Evolutionary conservation across 2,797 vertebrate genomes (phyloP).

Genomic region (Crenuchus spilurus): DNA sequence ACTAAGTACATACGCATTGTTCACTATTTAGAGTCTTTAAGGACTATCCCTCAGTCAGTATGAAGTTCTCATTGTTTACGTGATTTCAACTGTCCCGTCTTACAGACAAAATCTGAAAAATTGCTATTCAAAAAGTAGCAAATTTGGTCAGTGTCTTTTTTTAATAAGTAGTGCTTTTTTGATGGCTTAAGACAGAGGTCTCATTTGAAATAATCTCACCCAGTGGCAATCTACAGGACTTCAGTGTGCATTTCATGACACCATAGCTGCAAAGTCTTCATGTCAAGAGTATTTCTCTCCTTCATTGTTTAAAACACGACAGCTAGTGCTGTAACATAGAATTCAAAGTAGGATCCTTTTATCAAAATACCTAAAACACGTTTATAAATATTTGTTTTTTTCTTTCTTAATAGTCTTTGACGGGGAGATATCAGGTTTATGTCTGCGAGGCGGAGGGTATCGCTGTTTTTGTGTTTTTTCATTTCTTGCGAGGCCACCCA

Average conservation of each 20-base stretch:
- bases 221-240: constrained; percentile 98
- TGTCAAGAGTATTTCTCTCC: constrained; percentile 77
- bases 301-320: constrained; percentile 91
- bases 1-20: constrained; percentile 86
- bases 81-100: constrained; percentile 83
- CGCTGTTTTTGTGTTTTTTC: constrained; percentile 27
- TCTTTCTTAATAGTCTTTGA: constrained; percentile 80
- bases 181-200: constrained; percentile 97
- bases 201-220: constrained; percentile 95
- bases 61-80: constrained; percentile 74
- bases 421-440: constrained; percentile 56
- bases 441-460: constrained; percentile 38
- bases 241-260: constrained; percentile 95
- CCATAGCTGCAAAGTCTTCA: constrained; percentile 92
- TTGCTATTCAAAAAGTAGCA: constrained; percentile 84
- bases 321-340: constrained; percentile 93
- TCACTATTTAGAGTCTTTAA: constrained; percentile 96
- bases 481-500: constrained; percentile 57
- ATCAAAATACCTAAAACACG: constrained; percentile 94
- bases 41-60: constrained; percentile 89
- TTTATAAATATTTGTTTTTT: constrained; percentile 90
- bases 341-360: constrained; percentile 97
- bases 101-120: constrained; percentile 88
- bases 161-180: constrained; percentile 90
- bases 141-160: constrained; percentile 90